phyloP scores from a whole-genome alignment of 2,888 invertebrate genomes.

The Scaptomyza polygonia region DNA sequence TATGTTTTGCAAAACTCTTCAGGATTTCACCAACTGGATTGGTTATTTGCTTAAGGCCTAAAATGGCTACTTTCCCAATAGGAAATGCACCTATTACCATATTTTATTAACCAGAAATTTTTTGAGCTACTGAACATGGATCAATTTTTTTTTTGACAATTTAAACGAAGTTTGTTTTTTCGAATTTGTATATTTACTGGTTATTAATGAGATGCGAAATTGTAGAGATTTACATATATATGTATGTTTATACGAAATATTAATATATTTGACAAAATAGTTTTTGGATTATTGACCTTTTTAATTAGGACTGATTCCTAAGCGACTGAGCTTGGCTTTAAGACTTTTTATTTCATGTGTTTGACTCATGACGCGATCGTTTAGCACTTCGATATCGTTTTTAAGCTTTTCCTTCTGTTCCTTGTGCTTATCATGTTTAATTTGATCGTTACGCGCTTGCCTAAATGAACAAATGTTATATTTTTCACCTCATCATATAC shows the following conservation, averaged over 20 bases:
- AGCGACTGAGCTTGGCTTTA: constrained; percentile 15
- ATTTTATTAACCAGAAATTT: constrained; percentile 25
- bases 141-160: constrained; percentile 17
- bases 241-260: too few relatives aligned
- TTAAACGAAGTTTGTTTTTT: not conserved
- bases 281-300: not conserved
- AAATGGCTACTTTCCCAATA: constrained; percentile 39
- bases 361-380: constrained; percentile 39
- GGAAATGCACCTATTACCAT: constrained; percentile 51
- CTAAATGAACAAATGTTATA: constrained; percentile 20
- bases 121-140: not conserved
- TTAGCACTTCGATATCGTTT: constrained; percentile 20
- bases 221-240: too few relatives aligned
- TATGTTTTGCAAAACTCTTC: constrained; percentile 31
- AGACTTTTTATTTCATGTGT: constrained; percentile 41
- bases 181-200: not conserved
- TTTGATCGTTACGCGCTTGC: constrained; percentile 47
- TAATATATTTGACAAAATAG: not conserved
- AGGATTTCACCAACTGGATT: constrained; percentile 40
- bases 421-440: constrained; percentile 33
- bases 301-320: not conserved
- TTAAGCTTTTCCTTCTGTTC: constrained; percentile 13
- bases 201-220: not conserved
- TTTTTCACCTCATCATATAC: not conserved
- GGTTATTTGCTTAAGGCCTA: constrained; percentile 40